These are phyloP conservation scores for Epinotia demarniana DNA, from an alignment of 2,888 invertebrate genomes.

Conservation along the genomic window DNA sequence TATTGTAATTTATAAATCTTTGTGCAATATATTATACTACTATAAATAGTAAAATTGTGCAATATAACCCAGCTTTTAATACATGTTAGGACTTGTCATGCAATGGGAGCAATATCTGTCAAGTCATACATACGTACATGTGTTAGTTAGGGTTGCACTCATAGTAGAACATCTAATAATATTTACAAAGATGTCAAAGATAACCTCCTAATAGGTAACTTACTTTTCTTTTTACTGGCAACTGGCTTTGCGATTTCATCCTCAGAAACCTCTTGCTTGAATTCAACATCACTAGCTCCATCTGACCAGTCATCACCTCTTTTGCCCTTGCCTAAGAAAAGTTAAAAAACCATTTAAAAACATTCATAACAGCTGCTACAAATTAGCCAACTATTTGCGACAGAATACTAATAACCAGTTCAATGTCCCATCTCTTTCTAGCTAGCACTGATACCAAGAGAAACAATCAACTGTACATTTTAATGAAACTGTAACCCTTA, in stretches of 20 bases:
- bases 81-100: not conserved
- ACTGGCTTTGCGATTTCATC: slow-evolving; percentile 74
- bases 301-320: slow-evolving; percentile 84
- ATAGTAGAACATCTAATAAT: no score
- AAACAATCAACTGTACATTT: no score
- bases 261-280: slow-evolving; percentile 74
- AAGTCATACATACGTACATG: not conserved
- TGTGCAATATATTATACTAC: no score
- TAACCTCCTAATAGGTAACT: slow-evolving; percentile 42
- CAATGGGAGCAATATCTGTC: not conserved
- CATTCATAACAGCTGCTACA: not conserved
- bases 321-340: slow-evolving; percentile 77
- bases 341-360: not conserved
- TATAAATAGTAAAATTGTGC: no score
- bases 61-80: not conserved
- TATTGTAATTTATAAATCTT: not conserved
- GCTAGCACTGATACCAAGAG: no score
- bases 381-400: not conserved
- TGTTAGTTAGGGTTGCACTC: not conserved
- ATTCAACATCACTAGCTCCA: slow-evolving; percentile 77
- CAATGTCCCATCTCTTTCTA: no score
- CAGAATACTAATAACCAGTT: not conserved
- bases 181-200: no score
- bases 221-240: slow-evolving; percentile 76
- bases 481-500: not conserved